Base-by-base conservation (phyloP, 1,140 invertebrate genomes). In the Odontomachus brunneus region DNA sequence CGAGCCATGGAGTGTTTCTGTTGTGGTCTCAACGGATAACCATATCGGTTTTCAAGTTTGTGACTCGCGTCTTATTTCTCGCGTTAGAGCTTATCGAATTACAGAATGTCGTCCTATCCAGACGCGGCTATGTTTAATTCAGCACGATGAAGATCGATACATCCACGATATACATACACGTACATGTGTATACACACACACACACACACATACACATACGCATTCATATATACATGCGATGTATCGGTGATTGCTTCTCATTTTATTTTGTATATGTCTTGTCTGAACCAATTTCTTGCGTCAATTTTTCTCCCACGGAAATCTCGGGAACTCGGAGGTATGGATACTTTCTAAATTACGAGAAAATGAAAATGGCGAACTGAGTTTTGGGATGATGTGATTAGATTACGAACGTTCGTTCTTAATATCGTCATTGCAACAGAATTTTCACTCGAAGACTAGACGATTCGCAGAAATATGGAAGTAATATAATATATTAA, bases 31-130 rank as follows among this genome's bases (percentile, higher is more conserved):
- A 65, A 73, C 75, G 53, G 59, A 65, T 53, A 51, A 55, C 29
- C 24, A 11, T 71, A 82, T 74, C 26, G 22, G 44, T 62, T 65
- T 12, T 49, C 51, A 72, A 86, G 53, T 78, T 76, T 48, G 65
- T 59, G 72, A 60, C 62, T 53, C 38, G n/a, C n/a, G 78, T 60
- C 84, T 83, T 83, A 66, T 53, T 65, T 81, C 12, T 33, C 44
- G 63, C 44, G 44, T 53, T 72, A 65, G 72, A 62, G 82, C 59
- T 87, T 63, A 87, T 76, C 84, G 65, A 71, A 53, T 85, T 83
- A 66, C 26, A 57, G 38, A 38, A 67, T 55, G 24, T 62, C 51
- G 44, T 53, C 12, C 60, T 76, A 17, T 19, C 12, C 24, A 33
- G 72, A 57, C 7, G 19, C 14, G 55, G 59, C 11, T 67, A 85